phyloP scores from a whole-genome alignment of 2,113 vertebrate genomes.

The Caretta caretta region DNA sequence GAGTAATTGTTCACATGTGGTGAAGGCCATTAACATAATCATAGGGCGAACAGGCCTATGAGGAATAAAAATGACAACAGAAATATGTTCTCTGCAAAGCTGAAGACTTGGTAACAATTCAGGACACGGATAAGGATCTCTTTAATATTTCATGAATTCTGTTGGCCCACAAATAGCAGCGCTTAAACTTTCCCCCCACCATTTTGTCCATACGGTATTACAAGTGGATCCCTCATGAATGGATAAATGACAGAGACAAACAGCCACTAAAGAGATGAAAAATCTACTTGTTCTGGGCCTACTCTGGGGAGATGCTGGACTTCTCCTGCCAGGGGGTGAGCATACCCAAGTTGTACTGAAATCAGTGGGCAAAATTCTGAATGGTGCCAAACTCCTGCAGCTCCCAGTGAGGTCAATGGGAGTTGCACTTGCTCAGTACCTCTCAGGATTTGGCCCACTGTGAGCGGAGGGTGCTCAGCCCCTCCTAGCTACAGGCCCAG shows the following conservation, averaged over 20 bases:
- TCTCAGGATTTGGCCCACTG: background rate
- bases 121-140: background rate
- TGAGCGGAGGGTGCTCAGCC: too few species aligned
- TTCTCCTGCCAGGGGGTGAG: accelerated
- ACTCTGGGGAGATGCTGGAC: background rate
- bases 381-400: background rate
- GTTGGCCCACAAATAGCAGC: background rate
- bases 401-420: background rate
- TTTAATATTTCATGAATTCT: constrained; percentile 33
- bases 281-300: accelerated
- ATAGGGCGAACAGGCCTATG: background rate
- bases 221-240: background rate
- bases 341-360: background rate
- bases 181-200: background rate
- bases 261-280: background rate
- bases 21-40: background rate
- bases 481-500: background rate
- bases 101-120: constrained; percentile 30
- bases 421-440: background rate
- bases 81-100: constrained; percentile 6
- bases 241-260: accelerated
- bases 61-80: background rate
- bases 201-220: accelerated
- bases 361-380: background rate
- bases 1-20: background rate